Evolutionary conservation across 2,888 invertebrate species (phyloP), one percentile per base, ranked within the genome.

Genomic region (Piscicola geometra): DNA sequence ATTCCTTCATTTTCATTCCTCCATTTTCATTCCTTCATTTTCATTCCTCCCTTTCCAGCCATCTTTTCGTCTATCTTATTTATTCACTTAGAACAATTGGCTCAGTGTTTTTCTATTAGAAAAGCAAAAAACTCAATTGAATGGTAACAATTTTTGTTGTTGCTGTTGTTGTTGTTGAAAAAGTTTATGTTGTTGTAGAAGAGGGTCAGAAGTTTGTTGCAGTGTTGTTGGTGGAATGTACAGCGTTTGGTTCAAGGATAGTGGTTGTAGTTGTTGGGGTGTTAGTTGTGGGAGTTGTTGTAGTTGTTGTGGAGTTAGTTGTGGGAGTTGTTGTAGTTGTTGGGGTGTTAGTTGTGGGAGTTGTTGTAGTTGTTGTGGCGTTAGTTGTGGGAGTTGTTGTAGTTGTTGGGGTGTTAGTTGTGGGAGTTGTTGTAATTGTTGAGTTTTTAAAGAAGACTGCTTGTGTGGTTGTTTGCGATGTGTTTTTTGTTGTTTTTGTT

Each of bases 341-440:
- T 28, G 64, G 18, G 33, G 73, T 73, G 32, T 60, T 36, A 35
- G 73, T 25, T 21, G 73, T 1, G 36, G 52, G 15, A 73, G 36
- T 64, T 32, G 73, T 32, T 35, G 60, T 35, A 33, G 73, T 64
- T 73, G 50, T 35, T 35, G 30, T 28, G 32, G 64, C 32, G 41
- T 32, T n/a, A 36, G 70, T n/a, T 70, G 70, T 1, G 25, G 70
- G 33, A 36, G 33, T 36, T 36, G 47, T 41, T 70, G 64, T 60
- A 36, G 33, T n/a, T 70, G 70, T n/a, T 70, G 70, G 12, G 25
- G 70, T 33, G 33, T 32, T 36, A 70, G 47, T 41, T 70, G 70
- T 21, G 33, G 36, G 25, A 36, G 70, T 12, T 36, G 28, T 25
- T 35, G 33, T 36, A 25, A 41, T 36, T 70, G 70, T 25, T 70